Base-by-base conservation (phyloP, 2,888 invertebrate species). In the Megalurothrips usitatus region DNA sequence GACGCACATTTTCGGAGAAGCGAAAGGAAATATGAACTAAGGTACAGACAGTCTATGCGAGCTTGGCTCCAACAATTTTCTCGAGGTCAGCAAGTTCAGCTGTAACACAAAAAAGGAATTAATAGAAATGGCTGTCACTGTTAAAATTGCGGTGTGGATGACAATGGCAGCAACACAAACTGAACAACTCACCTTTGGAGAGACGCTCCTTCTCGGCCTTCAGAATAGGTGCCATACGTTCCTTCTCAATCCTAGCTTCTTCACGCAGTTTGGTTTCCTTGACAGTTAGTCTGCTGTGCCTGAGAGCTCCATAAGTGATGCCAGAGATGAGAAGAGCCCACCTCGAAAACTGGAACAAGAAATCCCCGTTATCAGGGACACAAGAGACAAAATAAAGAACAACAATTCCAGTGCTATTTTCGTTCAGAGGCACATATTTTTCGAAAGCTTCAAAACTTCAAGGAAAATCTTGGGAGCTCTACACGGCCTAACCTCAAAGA, bases 271-370 rank as follows among this genome's bases (percentile, higher is more conserved):
- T 94, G 17, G 92, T 88, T 87, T 92, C 94, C 34, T 84, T 84
- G 9, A 83, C 78, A 14, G 83, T 82, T 75, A 82, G 83, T 79
- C 83, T 83, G 80, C 82, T 84, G 78, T 87, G 85, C 83, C 87
- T 85, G 86, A 92, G 91, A 0, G 92, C 91, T 80, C 96, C 96
- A 84, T 94, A 96, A 0, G 91, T 86, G 83, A 96, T 88, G 49
- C 96, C 96, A 0, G 90, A 89, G 0, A 90, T 86, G 4, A 96
- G 89, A 85, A 95, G 89, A 81, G 92, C 92, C 95, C 95, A 96
- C 86, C 96, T 90, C 82, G 92, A 92, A 85, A 95, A 94, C 94
- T 94, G 87, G 89, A 86, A 82, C 81, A 78, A 79, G 48, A 63
- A n/a, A 23, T 26, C 34, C 43, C 12, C 52, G 19, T 47, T 11